These are phyloP conservation scores for Salvelinus namaycush DNA, from an alignment of 2,113 vertebrate species.

Conservation along the genomic window DNA sequence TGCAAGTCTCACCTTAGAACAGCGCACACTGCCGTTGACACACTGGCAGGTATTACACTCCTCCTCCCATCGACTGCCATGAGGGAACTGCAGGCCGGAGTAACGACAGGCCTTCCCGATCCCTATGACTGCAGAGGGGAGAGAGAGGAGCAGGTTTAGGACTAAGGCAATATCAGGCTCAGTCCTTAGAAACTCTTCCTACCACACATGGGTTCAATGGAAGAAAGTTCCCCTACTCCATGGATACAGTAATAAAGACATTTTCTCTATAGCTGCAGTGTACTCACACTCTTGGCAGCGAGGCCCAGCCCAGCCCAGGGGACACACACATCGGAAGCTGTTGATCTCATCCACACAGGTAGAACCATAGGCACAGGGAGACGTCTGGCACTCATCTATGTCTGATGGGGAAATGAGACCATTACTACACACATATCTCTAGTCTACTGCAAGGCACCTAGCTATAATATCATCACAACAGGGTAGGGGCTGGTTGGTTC, in stretches of 20 bases:
- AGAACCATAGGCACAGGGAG: conserved; percentile 88
- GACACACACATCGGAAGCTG: conserved; percentile 86
- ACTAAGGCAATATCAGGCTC: not conserved
- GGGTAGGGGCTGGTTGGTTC: not conserved
- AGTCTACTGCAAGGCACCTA: not conserved
- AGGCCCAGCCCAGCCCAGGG: conserved; percentile 80
- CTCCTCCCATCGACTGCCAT: conserved; percentile 86
- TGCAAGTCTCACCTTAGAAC: conserved; percentile 83
- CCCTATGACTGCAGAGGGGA: conserved; percentile 73
- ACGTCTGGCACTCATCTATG: conserved; percentile 94
- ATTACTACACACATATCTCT: not conserved
- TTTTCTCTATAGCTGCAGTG: not conserved
- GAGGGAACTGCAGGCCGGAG: conserved; percentile 78
- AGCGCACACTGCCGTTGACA: conserved; percentile 79
- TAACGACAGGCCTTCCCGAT: conserved; percentile 84
- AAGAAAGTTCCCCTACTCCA: not conserved
- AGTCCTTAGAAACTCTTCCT: not conserved
- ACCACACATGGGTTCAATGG: not conserved
- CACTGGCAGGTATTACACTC: conserved; percentile 92
- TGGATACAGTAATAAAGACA: not conserved
- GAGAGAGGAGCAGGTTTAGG: not conserved
- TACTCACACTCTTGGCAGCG: conserved; percentile 88
- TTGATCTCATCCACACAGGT: conserved; percentile 93
- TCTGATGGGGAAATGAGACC: conserved; percentile 67
- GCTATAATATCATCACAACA: not conserved